Conservation (phyloP, 2,113 vertebrate genomes). For the Apteryx owenii region DNA sequence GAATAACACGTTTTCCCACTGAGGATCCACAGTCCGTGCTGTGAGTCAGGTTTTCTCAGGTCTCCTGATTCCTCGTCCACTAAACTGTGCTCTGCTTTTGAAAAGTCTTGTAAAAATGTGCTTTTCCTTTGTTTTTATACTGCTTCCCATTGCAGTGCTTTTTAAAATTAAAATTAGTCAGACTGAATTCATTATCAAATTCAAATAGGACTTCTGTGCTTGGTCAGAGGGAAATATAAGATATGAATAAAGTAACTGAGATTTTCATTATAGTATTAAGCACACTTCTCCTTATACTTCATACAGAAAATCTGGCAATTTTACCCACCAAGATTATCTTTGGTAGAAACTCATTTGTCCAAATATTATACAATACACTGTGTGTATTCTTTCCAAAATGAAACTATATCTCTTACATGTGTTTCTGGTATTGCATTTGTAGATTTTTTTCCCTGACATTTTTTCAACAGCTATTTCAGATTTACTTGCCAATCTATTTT, state of each 20-base stretch:
- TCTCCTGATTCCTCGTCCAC: not conserved
- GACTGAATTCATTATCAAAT: not conserved
- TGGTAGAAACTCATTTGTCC: slow-evolving; percentile 51
- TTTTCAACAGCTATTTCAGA: slow-evolving; percentile 58
- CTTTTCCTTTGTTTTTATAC: not conserved
- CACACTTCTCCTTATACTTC: not conserved
- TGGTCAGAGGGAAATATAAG: not conserved
- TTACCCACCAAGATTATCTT: not conserved
- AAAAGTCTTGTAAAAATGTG: not conserved
- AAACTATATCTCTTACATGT: slow-evolving; percentile 42
- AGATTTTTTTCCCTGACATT: slow-evolving; percentile 13
- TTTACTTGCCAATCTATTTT: slow-evolving; percentile 57
- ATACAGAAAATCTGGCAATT: not conserved
- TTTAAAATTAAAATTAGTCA: slow-evolving; percentile 6
- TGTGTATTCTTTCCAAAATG: slow-evolving; percentile 46
- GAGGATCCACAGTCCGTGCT: not conserved
- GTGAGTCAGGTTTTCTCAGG: not conserved
- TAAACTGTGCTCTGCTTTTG: not conserved
- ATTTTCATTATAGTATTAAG: not conserved
- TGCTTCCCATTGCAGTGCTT: not conserved
- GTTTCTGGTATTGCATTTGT: slow-evolving; percentile 52
- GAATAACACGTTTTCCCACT: not conserved
- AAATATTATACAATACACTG: slow-evolving; percentile 19
- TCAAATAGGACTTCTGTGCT: not conserved
- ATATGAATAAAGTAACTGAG: not conserved